These are phyloP conservation scores for Grammomys dolichurus DNA, from an alignment of 2,113 vertebrate genomes.

Conservation along the genomic window DNA sequence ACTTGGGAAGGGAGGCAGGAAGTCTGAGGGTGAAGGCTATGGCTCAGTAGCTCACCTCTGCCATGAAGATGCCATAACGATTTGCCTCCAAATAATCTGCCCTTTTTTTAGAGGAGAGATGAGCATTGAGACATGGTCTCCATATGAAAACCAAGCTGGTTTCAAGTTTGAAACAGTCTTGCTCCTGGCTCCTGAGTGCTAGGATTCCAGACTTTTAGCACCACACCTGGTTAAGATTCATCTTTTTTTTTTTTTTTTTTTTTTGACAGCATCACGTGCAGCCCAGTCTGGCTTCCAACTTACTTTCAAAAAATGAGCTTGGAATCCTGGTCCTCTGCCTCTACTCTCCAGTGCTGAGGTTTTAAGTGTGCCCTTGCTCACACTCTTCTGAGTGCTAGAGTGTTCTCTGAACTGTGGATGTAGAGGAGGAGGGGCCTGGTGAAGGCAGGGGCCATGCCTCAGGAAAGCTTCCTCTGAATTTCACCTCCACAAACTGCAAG, in stretches of 20 bases:
- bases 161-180: not conserved
- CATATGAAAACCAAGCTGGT: not conserved
- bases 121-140: not conserved
- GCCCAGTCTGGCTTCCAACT: not conserved
- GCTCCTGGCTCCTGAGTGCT: not conserved
- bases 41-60: not conserved
- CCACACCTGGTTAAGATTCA: not conserved
- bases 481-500: slow-evolving; percentile 6
- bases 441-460: not conserved
- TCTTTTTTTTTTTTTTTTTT: not conserved
- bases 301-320: not conserved
- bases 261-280: not conserved
- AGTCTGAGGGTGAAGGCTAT: not conserved
- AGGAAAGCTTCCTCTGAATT: not conserved
- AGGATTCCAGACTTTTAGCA: not conserved
- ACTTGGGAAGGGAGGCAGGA: not conserved
- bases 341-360: not conserved
- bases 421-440: not conserved
- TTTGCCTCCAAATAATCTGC: not conserved
- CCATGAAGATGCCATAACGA: not conserved
- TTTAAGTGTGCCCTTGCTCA: slow-evolving; percentile 23
- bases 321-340: no score
- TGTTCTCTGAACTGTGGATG: slow-evolving; percentile 41
- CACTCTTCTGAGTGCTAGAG: not conserved
- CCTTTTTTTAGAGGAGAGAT: not conserved